Percentiles rank a stretch among this genome's conserved stretches.
phyloP scores from a whole-genome alignment of 1,140 invertebrate genomes.

The Lethrus apterus region DNA sequence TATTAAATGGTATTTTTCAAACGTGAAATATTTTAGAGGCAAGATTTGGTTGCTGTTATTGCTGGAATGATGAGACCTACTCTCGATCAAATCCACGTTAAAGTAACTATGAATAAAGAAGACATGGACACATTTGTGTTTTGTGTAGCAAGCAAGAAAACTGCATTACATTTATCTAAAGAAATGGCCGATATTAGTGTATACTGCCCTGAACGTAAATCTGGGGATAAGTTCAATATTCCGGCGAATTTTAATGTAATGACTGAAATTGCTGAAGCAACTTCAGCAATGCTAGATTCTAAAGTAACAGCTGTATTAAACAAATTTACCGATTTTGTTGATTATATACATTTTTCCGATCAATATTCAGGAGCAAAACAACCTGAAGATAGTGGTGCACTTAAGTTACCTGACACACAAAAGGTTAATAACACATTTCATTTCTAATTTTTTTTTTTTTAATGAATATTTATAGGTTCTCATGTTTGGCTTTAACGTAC shows the following conservation, averaged over 20 bases:
- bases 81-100: conserved; percentile 78
- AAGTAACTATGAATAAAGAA: conserved; percentile 80
- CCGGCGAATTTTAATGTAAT: conserved; percentile 73
- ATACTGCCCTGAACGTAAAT: conserved; percentile 82
- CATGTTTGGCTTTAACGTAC: conserved; percentile 78
- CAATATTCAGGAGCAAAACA: conserved; percentile 85
- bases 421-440: conserved; percentile 23
- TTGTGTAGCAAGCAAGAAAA: conserved; percentile 85
- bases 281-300: conserved; percentile 74
- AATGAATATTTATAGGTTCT: conserved; percentile 50
- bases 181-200: conserved; percentile 91
- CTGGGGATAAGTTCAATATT: conserved; percentile 81
- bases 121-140: conserved; percentile 94
- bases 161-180: conserved; percentile 73
- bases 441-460: conserved; percentile 7
- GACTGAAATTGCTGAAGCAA: conserved; percentile 85
- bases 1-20: conserved; percentile 15
- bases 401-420: conserved; percentile 39
- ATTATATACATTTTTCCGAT: conserved; percentile 97
- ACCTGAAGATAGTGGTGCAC: conserved; percentile 52
- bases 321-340: conserved; percentile 80
- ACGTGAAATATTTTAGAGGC: conserved; percentile 54
- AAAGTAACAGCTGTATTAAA: conserved; percentile 74
- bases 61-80: conserved; percentile 77
- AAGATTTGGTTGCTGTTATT: conserved; percentile 88